A percentile compares a stretch with the other conserved stretches of the same genome.
phyloP scores from a whole-genome alignment of 2,797 vertebrate species.

The Cygnus olor region DNA sequence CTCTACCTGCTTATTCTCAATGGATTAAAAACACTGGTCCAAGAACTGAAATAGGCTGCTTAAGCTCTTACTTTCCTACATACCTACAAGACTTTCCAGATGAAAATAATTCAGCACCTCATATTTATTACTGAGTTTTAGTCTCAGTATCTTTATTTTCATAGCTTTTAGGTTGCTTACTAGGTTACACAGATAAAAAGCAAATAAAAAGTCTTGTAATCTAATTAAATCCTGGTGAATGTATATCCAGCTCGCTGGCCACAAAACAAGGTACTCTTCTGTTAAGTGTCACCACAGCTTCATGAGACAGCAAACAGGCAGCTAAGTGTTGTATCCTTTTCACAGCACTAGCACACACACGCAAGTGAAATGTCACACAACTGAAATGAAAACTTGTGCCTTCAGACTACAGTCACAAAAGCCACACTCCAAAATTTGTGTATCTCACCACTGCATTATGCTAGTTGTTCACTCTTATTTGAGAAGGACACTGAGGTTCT shows the following conservation, averaged over 20 bases:
- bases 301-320: not conserved
- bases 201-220: not conserved
- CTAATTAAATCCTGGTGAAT: not conserved
- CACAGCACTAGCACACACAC: not conserved
- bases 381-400: not conserved
- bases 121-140: not conserved
- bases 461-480: not conserved
- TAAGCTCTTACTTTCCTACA: not conserved
- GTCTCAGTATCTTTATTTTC: not conserved
- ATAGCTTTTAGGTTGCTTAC: not conserved
- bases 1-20: not conserved
- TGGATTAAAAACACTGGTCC: not conserved
- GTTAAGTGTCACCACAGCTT: not conserved
- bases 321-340: not conserved
- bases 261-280: not conserved
- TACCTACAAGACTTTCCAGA: not conserved
- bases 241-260: not conserved
- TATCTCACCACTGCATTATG: not conserved
- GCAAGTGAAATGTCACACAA: not conserved
- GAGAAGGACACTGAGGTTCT: not conserved
- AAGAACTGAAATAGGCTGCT: not conserved
- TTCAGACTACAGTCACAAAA: not conserved
- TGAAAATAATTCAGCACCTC: not conserved
- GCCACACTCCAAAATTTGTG: not conserved
- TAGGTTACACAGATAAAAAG: not conserved